Percentiles rank a stretch among this genome's conserved stretches.
phyloP scores from a whole-genome alignment of 2,113 vertebrate species.

The Microcebus jonahi region DNA sequence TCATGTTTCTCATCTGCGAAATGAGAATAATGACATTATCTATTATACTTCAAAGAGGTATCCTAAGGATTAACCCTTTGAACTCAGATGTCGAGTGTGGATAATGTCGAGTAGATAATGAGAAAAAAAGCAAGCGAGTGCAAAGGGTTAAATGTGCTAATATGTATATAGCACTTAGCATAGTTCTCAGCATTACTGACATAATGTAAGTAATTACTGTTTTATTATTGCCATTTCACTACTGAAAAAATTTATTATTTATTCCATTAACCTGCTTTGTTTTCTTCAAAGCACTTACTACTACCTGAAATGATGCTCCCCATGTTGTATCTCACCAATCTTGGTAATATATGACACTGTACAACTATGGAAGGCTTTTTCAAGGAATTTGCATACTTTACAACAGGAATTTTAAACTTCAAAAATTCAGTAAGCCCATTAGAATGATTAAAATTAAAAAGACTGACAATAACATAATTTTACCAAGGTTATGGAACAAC shows the following conservation, averaged over 20 bases:
- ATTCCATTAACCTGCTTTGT: too few species aligned
- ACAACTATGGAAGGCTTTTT: background rate
- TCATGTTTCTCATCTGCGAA: conserved; percentile 36
- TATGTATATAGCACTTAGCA: background rate
- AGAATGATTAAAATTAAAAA: conserved; percentile 35
- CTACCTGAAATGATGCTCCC: too few species aligned
- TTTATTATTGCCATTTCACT: too few species aligned
- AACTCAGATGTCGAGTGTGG: too few species aligned
- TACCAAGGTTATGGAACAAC: background rate
- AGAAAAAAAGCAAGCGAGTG: too few species aligned
- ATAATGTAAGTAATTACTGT: too few species aligned
- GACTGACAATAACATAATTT: background rate
- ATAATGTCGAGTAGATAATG: too few species aligned
- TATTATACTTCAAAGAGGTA: background rate
- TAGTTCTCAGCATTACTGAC: background rate
- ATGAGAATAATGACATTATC: background rate
- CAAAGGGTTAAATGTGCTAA: background rate
- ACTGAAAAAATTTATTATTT: too few species aligned
- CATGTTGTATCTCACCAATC: background rate
- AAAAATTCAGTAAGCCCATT: background rate
- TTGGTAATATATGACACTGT: background rate
- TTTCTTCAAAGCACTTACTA: too few species aligned
- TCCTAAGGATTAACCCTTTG: background rate
- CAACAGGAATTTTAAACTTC: background rate
- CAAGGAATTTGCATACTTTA: background rate